Evolutionary conservation across 2,888 invertebrate genomes (phyloP), one percentile per base, ranked within the genome.

Genomic region (Cremastobaeus sp.): DNA sequence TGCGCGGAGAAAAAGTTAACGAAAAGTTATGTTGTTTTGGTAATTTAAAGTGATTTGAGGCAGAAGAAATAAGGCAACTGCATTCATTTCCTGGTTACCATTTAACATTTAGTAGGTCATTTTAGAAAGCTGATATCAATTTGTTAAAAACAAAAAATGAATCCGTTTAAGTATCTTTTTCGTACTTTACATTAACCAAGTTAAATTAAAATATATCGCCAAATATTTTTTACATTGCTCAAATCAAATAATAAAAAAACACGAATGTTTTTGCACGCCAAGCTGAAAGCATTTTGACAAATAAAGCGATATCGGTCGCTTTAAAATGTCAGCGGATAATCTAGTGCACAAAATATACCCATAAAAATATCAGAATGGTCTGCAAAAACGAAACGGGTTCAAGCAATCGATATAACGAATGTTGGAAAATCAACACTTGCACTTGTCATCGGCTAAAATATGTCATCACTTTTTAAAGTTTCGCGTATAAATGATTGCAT

Each of bases 401-500:
- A 21, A 59, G 52, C 47, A 68, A 68, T 68, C 57, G 50, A 59
- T 68, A 59, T 11, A 41, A 43, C 57, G 43, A 55, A 39, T 14
- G 52, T 54, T 30, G 25, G 35, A 15, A 54, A 54, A 47, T 54
- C 32, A 55, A 50, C 45, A 32, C n/a, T n/a, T n/a, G n/a, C n/a
- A n/a, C n/a, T n/a, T n/a, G n/a, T n/a, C n/a, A n/a, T n/a, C n/a
- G n/a, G n/a, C n/a, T n/a, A n/a, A n/a, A n/a, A n/a, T n/a, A n/a
- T n/a, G n/a, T n/a, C n/a, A n/a, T n/a, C n/a, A n/a, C n/a, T n/a
- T n/a, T n/a, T n/a, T n/a, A n/a, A n/a, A n/a, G n/a, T n/a, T n/a
- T n/a, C n/a, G n/a, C n/a, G n/a, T n/a, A n/a, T n/a, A n/a, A n/a
- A n/a, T n/a, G n/a, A n/a, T n/a, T n/a, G n/a, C n/a, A n/a, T n/a